Percentiles rank a stretch among this genome's conserved stretches.
phyloP scores from a whole-genome alignment of 2,888 invertebrate species.

The Panzeria rudis region DNA sequence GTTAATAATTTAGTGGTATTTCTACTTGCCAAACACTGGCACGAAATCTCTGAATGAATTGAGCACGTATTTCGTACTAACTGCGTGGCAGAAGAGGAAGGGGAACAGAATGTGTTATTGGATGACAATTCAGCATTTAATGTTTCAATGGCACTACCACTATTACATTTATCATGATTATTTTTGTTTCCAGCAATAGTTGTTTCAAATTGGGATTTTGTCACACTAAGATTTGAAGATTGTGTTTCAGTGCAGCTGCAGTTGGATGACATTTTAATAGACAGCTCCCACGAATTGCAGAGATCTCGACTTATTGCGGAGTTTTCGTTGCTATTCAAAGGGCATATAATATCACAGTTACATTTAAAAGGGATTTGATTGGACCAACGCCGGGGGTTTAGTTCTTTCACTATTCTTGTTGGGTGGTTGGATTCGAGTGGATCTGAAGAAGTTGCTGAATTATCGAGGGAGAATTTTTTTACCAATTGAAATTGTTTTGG shows the following conservation, averaged over 20 bases:
- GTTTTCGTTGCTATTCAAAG: constrained; percentile 33
- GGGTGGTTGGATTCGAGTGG: background rate
- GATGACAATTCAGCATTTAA: constrained; percentile 40
- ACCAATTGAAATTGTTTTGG: constrained; percentile 72
- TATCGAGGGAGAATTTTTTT: constrained; percentile 81
- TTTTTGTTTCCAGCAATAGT: constrained; percentile 2
- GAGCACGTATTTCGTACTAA: constrained; percentile 62
- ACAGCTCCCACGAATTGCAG: constrained; percentile 55
- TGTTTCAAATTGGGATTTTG: constrained; percentile 11
- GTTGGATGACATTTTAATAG: constrained; percentile 39
- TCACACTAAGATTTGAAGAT: constrained; percentile 7
- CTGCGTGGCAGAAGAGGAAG: constrained; percentile 27
- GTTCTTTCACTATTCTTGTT: constrained; percentile 41
- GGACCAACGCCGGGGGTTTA: constrained; percentile 78
- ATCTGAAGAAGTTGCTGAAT: constrained; percentile 63
- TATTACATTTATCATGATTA: constrained; percentile 20
- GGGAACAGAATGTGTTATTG: constrained; percentile 28
- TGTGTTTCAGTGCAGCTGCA: constrained; percentile 53
- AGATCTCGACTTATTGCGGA: constrained; percentile 10
- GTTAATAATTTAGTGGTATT: constrained; percentile 54
- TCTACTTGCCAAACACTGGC: constrained; percentile 72
- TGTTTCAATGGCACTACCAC: constrained; percentile 56
- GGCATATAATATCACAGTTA: constrained; percentile 72
- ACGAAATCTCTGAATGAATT: constrained; percentile 59
- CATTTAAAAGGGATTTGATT: constrained; percentile 79